Percentiles rank a stretch among this genome's conserved stretches.
phyloP scores from a whole-genome alignment of 2,888 invertebrate genomes.

The Rhabditoides inermis region DNA sequence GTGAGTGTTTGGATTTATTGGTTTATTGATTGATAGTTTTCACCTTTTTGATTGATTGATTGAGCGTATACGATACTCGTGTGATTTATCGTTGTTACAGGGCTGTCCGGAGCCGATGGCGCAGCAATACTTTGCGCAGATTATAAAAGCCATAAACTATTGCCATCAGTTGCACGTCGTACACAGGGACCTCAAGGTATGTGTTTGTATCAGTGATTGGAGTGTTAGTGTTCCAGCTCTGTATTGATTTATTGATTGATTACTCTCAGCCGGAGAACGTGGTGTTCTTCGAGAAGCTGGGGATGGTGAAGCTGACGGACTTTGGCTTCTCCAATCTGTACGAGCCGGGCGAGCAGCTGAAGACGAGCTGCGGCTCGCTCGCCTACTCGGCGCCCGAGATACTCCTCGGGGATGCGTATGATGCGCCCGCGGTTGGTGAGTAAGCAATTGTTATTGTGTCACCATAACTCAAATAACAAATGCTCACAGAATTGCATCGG shows the following conservation, averaged over 20 bases:
- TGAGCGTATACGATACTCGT: no score
- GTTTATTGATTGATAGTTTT: no score
- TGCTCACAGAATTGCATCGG: no score
- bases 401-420: slow-evolving; percentile 91
- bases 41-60: no score
- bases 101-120: slow-evolving; percentile 64
- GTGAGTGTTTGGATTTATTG: slow-evolving; percentile 6
- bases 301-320: slow-evolving; percentile 93
- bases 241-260: not conserved
- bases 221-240: no score
- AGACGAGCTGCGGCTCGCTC: slow-evolving; percentile 93
- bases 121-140: slow-evolving; percentile 82
- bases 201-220: no score
- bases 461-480: no score
- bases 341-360: slow-evolving; percentile 86
- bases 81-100: no score
- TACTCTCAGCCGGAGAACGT: slow-evolving; percentile 79
- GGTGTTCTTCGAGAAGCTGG: slow-evolving; percentile 92
- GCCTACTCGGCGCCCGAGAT: slow-evolving; percentile 99
- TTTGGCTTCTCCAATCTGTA: slow-evolving; percentile 87
- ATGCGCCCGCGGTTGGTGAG: slow-evolving; percentile 91
- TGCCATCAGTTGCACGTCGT: slow-evolving; percentile 85
- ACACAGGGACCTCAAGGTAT: slow-evolving; percentile 77
- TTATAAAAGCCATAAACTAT: slow-evolving; percentile 89
- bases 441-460: slow-evolving; percentile 8